Conservation (phyloP, 2,888 invertebrate species). For the Calameuta idolon region DNA sequence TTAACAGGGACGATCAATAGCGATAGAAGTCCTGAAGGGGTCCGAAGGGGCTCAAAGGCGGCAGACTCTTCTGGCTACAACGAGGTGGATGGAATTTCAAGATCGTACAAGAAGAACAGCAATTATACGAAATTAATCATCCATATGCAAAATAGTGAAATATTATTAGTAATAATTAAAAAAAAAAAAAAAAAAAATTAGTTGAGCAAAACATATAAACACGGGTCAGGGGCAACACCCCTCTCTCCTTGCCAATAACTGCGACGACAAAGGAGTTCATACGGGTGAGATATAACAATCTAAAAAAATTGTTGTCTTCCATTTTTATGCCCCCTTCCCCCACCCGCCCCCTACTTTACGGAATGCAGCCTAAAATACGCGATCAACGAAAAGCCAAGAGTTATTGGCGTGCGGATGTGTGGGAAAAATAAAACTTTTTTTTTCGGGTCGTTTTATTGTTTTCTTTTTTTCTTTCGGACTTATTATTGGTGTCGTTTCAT, state of each 20-base stretch:
- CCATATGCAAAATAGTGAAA: background rate
- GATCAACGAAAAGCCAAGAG: slow-evolving; percentile 1
- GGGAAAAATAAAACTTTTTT: background rate
- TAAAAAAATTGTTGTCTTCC: background rate
- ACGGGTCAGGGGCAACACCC: background rate
- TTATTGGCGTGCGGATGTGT: background rate
- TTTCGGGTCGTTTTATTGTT: background rate
- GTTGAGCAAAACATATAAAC: background rate
- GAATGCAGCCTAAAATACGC: slow-evolving; percentile 19
- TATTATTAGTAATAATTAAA: background rate
- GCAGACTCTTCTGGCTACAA: background rate
- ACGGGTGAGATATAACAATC: background rate
- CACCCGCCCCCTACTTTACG: background rate
- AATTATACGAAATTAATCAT: background rate
- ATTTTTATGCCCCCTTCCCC: background rate
- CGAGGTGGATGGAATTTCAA: background rate
- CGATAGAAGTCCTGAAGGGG: background rate
- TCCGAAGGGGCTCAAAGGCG: background rate
- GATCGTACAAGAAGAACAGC: background rate
- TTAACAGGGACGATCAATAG: background rate
- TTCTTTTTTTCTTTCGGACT: background rate
- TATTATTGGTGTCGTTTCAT: background rate
- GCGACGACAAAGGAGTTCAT: background rate
- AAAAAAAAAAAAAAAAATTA: no score
- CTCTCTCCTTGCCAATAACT: no score